Evolutionary conservation across 37 sponge, comb jelly and placozoan genomes (phyloP).

Genomic region (Amphimedon queenslandica): DNA sequence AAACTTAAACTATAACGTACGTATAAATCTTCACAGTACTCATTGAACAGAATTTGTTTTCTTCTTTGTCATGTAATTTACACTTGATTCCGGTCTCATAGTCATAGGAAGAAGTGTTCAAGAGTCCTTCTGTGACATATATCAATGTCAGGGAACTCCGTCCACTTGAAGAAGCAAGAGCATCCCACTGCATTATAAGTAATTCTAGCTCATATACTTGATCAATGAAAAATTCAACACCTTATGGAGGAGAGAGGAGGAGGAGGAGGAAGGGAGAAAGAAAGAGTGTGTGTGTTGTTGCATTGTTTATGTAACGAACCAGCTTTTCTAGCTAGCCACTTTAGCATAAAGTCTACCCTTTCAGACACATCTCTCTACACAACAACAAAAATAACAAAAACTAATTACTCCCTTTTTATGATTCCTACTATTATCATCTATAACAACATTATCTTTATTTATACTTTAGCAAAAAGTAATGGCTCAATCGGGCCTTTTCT

Average conservation of each 20-base stretch:
- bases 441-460: no score
- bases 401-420: neutral
- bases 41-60: slow-evolving; percentile 56
- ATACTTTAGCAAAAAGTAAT: slow-evolving; percentile 60
- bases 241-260: neutral
- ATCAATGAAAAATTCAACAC: slow-evolving; percentile 14
- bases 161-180: slow-evolving; percentile 12
- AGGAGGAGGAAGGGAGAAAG: no score
- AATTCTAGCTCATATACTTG: slow-evolving; percentile 52
- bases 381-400: neutral
- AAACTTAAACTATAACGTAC: no score
- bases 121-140: no score
- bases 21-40: slow-evolving; percentile 37
- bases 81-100: slow-evolving; percentile 36
- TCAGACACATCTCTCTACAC: slow-evolving; percentile 8
- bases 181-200: slow-evolving; percentile 20
- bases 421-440: neutral
- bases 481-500: slow-evolving; percentile 14
- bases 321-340: slow-evolving; percentile 65
- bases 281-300: no score
- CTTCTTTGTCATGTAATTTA: slow-evolving; percentile 46
- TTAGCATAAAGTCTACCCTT: slow-evolving; percentile 42
- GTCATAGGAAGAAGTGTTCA: slow-evolving; percentile 54
- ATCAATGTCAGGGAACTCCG: slow-evolving; percentile 22
- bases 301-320: neutral